Evolutionary conservation across 2,113 vertebrate species (phyloP), one percentile per base, ranked within the genome.

Genomic region (Camelus bactrianus): DNA sequence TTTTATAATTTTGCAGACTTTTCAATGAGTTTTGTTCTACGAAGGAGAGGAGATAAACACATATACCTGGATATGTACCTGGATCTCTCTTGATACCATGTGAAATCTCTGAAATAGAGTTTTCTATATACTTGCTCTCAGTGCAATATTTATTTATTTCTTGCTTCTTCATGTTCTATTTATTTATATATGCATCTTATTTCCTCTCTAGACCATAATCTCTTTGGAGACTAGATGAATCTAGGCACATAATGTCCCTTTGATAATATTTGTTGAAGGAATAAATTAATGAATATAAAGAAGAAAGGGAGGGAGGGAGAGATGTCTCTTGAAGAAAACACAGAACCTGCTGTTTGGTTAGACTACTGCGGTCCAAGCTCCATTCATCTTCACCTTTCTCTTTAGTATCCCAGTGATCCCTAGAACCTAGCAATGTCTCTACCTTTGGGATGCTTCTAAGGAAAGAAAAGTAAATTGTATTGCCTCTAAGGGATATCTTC

Each of bases 221-320:
- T 95, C 56, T 80, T 84, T 83, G 10, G 46, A 91, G 26, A 86
- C 13, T 77, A 79, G 80, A 54, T 87, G 20, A 90, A 93, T 75
- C 54, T 91, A 65, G 11, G 12, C 12, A 79, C 5, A 19, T 32
- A 2, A 11, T 92, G 6, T 56, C 17, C 75, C 24, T 88, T 54
- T 83, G 82, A 83, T 86, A 88, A 89, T 73, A 87, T 81, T 79
- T 82, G 24, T 81, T 86, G 62, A 92, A 76, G 20, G 15, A 75
- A 58, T 46, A 70, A 92, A 79, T 48, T 50, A 58, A 67, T 92
- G 4, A 62, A 38, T 83, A 64, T 16, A 76, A 38, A 96, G 54
- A 93, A 30, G 46, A 75, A n/a, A 30, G 1, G 6, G 3, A 28
- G 1, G 6, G 3, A 28, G 8, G 8, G 5, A 15, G 6, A 32